These are phyloP conservation scores for Macaria notata DNA, from an alignment of 2,888 invertebrate genomes.

Conservation along the genomic window DNA sequence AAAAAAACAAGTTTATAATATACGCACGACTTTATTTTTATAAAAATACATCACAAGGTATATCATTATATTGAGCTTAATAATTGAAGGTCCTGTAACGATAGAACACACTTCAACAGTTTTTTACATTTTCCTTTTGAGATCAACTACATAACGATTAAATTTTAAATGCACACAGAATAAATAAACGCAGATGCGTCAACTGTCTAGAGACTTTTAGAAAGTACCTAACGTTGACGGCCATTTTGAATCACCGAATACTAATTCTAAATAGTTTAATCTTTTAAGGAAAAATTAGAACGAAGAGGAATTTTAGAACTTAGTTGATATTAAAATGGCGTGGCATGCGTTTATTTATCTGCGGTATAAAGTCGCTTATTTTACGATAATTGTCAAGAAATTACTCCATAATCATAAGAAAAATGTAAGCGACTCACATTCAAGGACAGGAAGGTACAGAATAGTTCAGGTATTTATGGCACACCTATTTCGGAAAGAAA, in stretches of 20 bases:
- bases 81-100: constrained; percentile 74
- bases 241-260: too few species aligned
- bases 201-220: background rate
- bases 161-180: constrained; percentile 19
- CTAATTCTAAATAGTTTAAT: too few species aligned
- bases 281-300: too few species aligned
- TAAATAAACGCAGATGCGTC: constrained; percentile 21
- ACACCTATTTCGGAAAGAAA: constrained; percentile 19
- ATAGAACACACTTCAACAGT: constrained; percentile 74
- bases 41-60: constrained; percentile 81
- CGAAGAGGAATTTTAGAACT: too few species aligned
- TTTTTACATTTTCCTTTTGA: constrained; percentile 42
- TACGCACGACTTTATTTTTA: constrained; percentile 59
- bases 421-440: constrained; percentile 11
- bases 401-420: constrained; percentile 1
- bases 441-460: constrained; percentile 8
- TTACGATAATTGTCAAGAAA: constrained; percentile 4
- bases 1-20: constrained; percentile 33
- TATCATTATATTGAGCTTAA: constrained; percentile 73
- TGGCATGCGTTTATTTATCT: constrained; percentile 11
- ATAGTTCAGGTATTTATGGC: constrained; percentile 22
- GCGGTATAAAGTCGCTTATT: constrained; percentile 7
- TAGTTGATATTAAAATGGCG: too few species aligned
- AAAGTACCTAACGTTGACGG: constrained; percentile 10
- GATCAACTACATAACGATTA: constrained; percentile 57